A percentile compares a stretch with the other conserved stretches of the same genome.
These are phyloP conservation scores for pig (Sus scrofa) DNA, from an alignment of 2,113 vertebrate species.

Conservation along the genomic window T2T-Sscrofa CM000823.6:26336501-26337000, in stretches of 20 bases:
- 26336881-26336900: not conserved
- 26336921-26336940: not conserved
- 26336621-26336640: not conserved
- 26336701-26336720: not conserved
- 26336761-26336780: not conserved
- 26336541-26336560: not conserved
- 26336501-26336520: not conserved
- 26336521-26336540: constrained; percentile 7
- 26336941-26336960: no score
- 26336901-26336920: no score
- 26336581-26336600: constrained; percentile 2
- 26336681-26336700: no score
- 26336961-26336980: not conserved
- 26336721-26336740: not conserved
- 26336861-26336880: not conserved
- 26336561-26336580: not conserved
- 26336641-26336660: not conserved
- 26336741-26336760: not conserved
- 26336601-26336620: not conserved
- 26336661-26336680: not conserved
- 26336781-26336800: not conserved
- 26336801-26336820: not conserved
- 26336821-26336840: not conserved
- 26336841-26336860: not conserved
- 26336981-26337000: not conserved